phyloP scores from a whole-genome alignment of 1,140 invertebrate species.

The Aplysia californica region DNA sequence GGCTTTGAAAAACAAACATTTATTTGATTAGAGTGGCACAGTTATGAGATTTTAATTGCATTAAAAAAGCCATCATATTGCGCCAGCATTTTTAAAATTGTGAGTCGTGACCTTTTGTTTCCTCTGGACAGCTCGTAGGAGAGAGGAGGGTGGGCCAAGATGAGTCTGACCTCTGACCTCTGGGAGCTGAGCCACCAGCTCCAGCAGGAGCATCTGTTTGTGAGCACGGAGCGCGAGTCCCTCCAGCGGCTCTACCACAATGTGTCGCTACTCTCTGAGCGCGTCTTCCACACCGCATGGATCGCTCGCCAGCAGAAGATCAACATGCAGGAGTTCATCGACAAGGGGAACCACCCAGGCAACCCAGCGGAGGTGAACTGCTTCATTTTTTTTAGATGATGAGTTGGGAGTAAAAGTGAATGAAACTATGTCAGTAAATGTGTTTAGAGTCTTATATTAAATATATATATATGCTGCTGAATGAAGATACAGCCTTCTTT shows the following conservation, averaged over 20 bases:
- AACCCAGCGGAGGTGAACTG: slow-evolving; percentile 3
- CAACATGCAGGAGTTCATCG: slow-evolving; percentile 69
- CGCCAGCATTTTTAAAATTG: too few species aligned
- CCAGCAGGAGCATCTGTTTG: slow-evolving; percentile 80
- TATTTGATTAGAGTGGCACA: too few species aligned
- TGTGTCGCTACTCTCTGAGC: slow-evolving; percentile 75
- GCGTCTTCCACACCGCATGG: slow-evolving; percentile 85
- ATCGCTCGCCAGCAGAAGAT: slow-evolving; percentile 88
- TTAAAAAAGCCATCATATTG: too few species aligned
- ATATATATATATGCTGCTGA: too few species aligned
- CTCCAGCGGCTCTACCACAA: slow-evolving; percentile 80
- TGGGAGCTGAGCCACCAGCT: slow-evolving; percentile 78
- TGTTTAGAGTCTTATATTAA: background rate
- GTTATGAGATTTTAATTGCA: too few species aligned
- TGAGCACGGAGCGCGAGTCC: slow-evolving; percentile 78
- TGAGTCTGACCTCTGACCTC: slow-evolving; percentile 69
- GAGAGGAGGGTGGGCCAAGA: too few species aligned
- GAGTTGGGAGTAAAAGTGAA: background rate
- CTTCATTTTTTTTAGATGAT: background rate
- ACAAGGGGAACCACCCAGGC: slow-evolving; percentile 2
- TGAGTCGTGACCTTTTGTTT: too few species aligned
- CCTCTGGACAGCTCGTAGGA: too few species aligned
- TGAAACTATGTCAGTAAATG: background rate
- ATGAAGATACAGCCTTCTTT: background rate
- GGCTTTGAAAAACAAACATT: too few species aligned